Conservation (phyloP, 2,113 vertebrate genomes). For the Spea bombifrons region DNA sequence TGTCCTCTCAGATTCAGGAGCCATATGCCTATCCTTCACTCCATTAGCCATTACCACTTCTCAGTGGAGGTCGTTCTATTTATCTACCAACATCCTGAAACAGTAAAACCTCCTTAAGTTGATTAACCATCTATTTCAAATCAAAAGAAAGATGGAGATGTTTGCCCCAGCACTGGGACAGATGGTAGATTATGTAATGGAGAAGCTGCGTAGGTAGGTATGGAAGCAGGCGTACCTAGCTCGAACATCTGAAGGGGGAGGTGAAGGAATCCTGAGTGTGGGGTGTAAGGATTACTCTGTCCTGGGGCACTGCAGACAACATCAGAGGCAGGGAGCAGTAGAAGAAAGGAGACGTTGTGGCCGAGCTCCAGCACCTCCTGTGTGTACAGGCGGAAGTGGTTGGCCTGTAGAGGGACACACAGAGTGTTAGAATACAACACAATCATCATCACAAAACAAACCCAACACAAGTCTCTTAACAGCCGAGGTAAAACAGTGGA, state of each 20-base stretch:
- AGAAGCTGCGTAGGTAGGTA: slow-evolving; percentile 76
- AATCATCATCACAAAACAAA: slow-evolving; percentile 57
- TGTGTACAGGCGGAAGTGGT: slow-evolving; percentile 93
- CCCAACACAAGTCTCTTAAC: neutral
- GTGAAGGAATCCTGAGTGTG: slow-evolving; percentile 92
- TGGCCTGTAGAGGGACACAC: slow-evolving; percentile 83
- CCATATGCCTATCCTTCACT: too few species aligned
- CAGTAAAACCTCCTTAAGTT: too few species aligned
- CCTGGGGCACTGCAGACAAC: slow-evolving; percentile 96
- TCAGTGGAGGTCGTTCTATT: too few species aligned
- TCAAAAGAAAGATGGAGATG: slow-evolving; percentile 50
- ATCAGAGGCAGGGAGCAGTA: slow-evolving; percentile 92
- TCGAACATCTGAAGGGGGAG: slow-evolving; percentile 99
- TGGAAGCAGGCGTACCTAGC: slow-evolving; percentile 80
- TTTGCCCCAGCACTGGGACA: slow-evolving; percentile 77
- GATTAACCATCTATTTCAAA: too few species aligned
- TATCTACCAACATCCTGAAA: too few species aligned
- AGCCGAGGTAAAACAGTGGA: neutral
- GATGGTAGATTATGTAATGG: slow-evolving; percentile 85
- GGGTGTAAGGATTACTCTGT: slow-evolving; percentile 94
- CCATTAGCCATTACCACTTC: too few species aligned
- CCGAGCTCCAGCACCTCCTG: slow-evolving; percentile 97
- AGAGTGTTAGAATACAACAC: slow-evolving; percentile 63
- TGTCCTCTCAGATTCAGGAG: too few species aligned
- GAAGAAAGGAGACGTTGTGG: slow-evolving; percentile 96